These are phyloP conservation scores for Helleia helle DNA, from an alignment of 2,888 invertebrate genomes.

Conservation along the genomic window DNA sequence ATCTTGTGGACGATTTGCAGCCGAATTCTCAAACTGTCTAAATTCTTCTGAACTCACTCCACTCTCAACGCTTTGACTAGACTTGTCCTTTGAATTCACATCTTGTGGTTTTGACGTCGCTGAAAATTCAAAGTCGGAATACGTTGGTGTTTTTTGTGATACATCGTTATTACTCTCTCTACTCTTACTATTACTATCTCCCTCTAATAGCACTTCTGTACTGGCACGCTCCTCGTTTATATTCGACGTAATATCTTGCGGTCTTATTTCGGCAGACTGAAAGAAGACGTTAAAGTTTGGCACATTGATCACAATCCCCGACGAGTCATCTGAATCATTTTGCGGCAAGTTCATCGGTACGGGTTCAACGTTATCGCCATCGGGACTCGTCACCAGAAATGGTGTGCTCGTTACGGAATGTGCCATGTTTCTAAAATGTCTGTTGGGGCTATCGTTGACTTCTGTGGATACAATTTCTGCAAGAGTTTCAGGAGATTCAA, in stretches of 20 bases:
- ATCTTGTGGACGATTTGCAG: slow-evolving; percentile 46
- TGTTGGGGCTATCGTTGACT: slow-evolving; percentile 35
- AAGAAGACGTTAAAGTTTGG: slow-evolving; percentile 44
- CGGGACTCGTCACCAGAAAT: slow-evolving; percentile 25
- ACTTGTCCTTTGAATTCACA: slow-evolving; percentile 31
- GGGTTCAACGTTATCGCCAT: slow-evolving; percentile 27
- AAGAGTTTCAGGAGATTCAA: slow-evolving; percentile 24
- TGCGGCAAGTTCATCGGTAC: slow-evolving; percentile 38
- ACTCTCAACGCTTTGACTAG: slow-evolving; percentile 42
- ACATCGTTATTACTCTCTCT: slow-evolving; percentile 33
- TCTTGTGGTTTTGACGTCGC: slow-evolving; percentile 45
- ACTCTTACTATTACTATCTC: slow-evolving; percentile 32
- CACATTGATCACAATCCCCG: slow-evolving; percentile 22
- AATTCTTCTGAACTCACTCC: slow-evolving; percentile 48
- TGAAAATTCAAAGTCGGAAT: slow-evolving; percentile 49
- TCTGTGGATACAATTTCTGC: slow-evolving; percentile 21
- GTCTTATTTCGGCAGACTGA: slow-evolving; percentile 45
- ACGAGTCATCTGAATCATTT: slow-evolving; percentile 24
- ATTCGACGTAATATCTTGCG: slow-evolving; percentile 41
- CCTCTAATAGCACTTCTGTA: slow-evolving; percentile 35
- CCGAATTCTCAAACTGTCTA: slow-evolving; percentile 43
- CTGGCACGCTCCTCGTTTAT: slow-evolving; percentile 23
- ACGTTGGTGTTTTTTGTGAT: slow-evolving; percentile 37
- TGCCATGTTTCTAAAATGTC: slow-evolving; percentile 40
- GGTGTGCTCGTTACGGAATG: slow-evolving; percentile 58